Base-by-base conservation (phyloP, 2,113 vertebrate species). In the Notarius quadriscutis region DNA sequence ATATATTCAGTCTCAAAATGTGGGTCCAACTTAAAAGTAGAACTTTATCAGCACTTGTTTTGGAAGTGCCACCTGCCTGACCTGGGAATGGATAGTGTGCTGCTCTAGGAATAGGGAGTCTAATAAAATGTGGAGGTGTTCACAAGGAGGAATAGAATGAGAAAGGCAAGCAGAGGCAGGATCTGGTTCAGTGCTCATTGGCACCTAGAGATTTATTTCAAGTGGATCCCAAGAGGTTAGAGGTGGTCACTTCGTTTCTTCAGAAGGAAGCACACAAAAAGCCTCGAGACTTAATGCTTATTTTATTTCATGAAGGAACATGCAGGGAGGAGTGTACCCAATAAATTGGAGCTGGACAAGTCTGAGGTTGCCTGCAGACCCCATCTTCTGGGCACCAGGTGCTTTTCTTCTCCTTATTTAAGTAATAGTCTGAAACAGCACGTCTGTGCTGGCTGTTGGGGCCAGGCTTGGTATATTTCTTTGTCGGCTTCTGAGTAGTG, bases 31-130 rank as follows among this genome's bases (percentile, higher is more conserved):
- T 69, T 60, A 72, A 79, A 58, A 75, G 71, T 87, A 71, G 51
- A 77, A 74, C 63, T 77, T 69, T 30, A 53, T 72, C 63, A 81
- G 27, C 60, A 58, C n/a, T 75, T 53, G 30, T 80, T 60, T 89
- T 88, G 22, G 86, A 89, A 86, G 85, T 84, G 87, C 83, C 87
- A 87, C 53, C 84, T 86, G 48, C 20, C 84, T 84, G 80, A 79
- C 60, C 62, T 78, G 60, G 79, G 87, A 81, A 86, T 62, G 57
- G 60, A 85, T 17, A 50, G 58, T 22, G 63, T 79, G 75, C 51
- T 60, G 78, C 81, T 65, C 58, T 75, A 63, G 74, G 62, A 86
- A 77, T 51, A 34, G 30, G 81, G 81, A 67, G 63, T 87, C 77
- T 89, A 90, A 89, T 90, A 87, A 84, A 72, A 74, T 83, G 80